Evolutionary conservation across 1,140 invertebrate genomes (phyloP), one percentile per base, ranked within the genome.

Genomic region (Lasioglossum albipes): DNA sequence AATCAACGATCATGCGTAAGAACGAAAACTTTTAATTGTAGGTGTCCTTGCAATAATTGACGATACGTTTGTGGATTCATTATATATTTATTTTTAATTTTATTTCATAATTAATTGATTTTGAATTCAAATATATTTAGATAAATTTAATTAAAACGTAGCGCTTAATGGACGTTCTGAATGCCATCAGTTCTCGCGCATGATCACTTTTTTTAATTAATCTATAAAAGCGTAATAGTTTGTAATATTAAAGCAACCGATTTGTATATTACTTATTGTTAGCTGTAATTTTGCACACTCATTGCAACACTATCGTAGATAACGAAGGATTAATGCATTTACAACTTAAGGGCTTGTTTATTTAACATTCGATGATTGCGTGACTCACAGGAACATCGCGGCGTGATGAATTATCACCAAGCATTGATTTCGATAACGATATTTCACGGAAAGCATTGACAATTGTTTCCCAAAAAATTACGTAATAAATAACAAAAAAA

Each of bases 181-280:
- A 69, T 79, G 76, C 76, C 76, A 79, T 73, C 18, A 2, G 7
- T 72, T 79, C 36, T 73, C 16, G 67, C 57, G n/a, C 41, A 52
- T 27, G 74, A 45, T 59, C 41, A 6, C 5, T 5, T 22, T 72
- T 61, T 70, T 7, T 61, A 42, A 57, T 54, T 54, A 68, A 57
- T 31, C 7, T n/a, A 7, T 73, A 66, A 57, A 66, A n/a, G 12
- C 31, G 31, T 70, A 22, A 52, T 72, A 64, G n/a, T 1, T 65
- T 36, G 49, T 65, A 27, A 20, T 54, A 41, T 71, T 61, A 52
- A 62, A 31, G 10, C 7, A 42, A 61, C 22, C 64, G 22, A 73
- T 79, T 75, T 75, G 22, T 75, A 74, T 20, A 75, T 66, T 79
- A 67, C n/a, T 74, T 75, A 5, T 22, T 61, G 9, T 59, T 67